These are phyloP conservation scores for Cantharis rustica DNA, from an alignment of 2,888 invertebrate species.

Conservation along the genomic window DNA sequence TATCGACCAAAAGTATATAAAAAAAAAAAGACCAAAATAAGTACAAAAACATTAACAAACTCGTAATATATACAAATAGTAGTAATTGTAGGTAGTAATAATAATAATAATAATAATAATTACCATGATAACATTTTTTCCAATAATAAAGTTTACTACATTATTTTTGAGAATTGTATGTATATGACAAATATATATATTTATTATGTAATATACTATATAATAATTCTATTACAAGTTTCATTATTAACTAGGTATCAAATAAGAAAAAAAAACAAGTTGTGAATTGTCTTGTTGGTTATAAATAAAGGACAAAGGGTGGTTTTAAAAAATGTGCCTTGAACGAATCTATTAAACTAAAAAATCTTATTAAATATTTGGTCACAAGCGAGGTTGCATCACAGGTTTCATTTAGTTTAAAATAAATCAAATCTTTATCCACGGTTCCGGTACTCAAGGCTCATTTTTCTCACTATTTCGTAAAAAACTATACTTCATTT, in stretches of 20 bases:
- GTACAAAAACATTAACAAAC: slow-evolving; percentile 5
- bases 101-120: background rate
- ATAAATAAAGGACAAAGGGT: slow-evolving; percentile 31
- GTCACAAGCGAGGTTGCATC: slow-evolving; percentile 53
- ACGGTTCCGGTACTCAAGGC: slow-evolving; percentile 18
- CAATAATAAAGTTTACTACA: background rate
- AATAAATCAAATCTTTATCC: slow-evolving; percentile 10
- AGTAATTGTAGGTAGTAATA: too few relatives aligned
- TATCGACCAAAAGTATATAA: background rate
- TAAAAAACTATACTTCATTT: slow-evolving; percentile 32
- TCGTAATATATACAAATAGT: background rate
- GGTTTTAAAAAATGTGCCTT: slow-evolving; percentile 40
- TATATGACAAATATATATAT: background rate
- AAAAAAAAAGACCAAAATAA: background rate
- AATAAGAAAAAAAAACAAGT: slow-evolving; percentile 37
- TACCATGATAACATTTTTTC: slow-evolving; percentile 1
- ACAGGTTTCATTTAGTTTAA: slow-evolving; percentile 46
- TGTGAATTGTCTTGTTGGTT: slow-evolving; percentile 54
- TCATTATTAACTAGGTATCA: background rate
- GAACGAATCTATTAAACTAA: slow-evolving; percentile 21
- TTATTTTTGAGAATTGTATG: slow-evolving; percentile 1
- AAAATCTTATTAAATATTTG: slow-evolving; percentile 46
- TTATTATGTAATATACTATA: background rate
- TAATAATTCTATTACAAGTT: background rate
- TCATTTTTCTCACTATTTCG: slow-evolving; percentile 34